Evolutionary conservation across 2,797 vertebrate genomes (phyloP), one percentile per base, ranked within the genome.

Genomic region (Chlorospingus flavigularis): DNA sequence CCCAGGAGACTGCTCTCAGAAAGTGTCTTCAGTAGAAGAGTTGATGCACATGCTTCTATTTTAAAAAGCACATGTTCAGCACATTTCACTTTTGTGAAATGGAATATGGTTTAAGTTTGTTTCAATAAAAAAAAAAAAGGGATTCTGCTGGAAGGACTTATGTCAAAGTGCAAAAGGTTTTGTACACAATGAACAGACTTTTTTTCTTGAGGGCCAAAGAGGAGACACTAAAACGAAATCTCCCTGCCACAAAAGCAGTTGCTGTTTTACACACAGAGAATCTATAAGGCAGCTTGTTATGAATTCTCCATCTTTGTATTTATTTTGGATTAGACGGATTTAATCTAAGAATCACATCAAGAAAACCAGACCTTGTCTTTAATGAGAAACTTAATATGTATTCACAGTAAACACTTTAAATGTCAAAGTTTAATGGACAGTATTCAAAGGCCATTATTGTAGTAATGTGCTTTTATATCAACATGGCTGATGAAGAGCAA

Each of bases 21-120:
- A 97, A 97, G 95, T 94, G 94, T 98, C 97, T 97, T 97, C 98
- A 97, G 96, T 96, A 80, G 86, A 92, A 76, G 68, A 97, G 93
- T 96, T 86, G 91, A 94, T 96, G 94, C 97, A 98, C 97, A 97
- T 97, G 97, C 96, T 97, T 98, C 95, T 97, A 58, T 97, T 98
- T 98, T 97, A 92, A 96, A 98, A 98, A 97, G 96, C 98, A 98
- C 97, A 98, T 98, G 98, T 97, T 97, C 97, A 96, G 97, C 98
- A 98, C 97, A 98, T 98, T 98, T 97, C 6, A 90, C 94, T 97
- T 97, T 97, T 97, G 95, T 98, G 98, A 98, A 98, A 98, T 54
- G 93, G 97, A 98, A 98, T 98, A 98, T 97, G 97, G 96, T 97
- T 98, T 96, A 98, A 97, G 97, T 98, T 98, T 97, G 92, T 97